Evolutionary conservation across 1,140 invertebrate species (phyloP), one percentile per base, ranked within the genome.

Genomic region (Dendroctonus ponderosae): DNA sequence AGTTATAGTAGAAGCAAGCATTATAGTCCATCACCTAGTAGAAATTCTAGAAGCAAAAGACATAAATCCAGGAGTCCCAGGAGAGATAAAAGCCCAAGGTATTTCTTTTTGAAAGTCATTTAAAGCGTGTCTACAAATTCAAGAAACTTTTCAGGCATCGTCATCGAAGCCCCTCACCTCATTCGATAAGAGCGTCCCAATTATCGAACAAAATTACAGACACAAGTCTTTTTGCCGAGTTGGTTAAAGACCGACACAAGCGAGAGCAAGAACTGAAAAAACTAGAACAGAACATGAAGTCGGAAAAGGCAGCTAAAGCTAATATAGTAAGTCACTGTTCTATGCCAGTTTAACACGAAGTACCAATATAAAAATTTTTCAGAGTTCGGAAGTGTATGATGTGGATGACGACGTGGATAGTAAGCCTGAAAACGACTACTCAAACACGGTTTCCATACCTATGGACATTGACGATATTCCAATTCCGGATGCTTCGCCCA

Each of bases 161-260:
- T 9, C 70, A 71, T 60, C 66, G 67, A 67, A 79, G 78, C 66
- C 76, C 76, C 5, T 77, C 76, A 9, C 75, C 78, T 9, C 78
- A 78, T 68, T 77, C 77, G 11, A 68, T 78, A 41, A 71, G 71
- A 52, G 73, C 76, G 26, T 78, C 75, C 15, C 71, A 75, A 59
- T 68, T 78, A 43, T 76, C 78, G 66, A 77, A 79, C 67, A 79
- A 79, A 72, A 91, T 93, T 67, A 89, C 86, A 58, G 90, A 92
- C 70, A 93, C 91, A 3, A 93, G 91, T 77, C 80, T 94, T 0
- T 95, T 94, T 77, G 92, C 92, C 2, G 91, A 94, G 77, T 81
- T 95, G 12, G 90, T 94, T 0, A 93, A 93, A 73, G 88, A 91
- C 72, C 87, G 88, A 66, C 90, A 91, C 66, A 92, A 91, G 80